Conservation (phyloP, 2,888 invertebrate genomes). For the Parapristionchus giblindavisi region DNA sequence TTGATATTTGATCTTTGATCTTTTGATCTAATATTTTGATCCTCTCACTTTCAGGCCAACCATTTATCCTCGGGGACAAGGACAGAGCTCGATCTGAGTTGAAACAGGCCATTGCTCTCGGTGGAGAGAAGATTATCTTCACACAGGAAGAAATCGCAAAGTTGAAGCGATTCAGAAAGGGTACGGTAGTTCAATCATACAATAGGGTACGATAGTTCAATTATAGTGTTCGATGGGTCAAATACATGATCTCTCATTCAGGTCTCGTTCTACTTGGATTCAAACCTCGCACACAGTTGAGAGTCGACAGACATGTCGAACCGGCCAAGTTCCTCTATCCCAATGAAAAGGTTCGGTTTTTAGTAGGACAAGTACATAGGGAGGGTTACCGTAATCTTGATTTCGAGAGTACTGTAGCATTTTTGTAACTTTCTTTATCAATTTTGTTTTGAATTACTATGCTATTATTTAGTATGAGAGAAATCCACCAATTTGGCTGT, state of each 20-base stretch:
- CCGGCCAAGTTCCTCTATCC: slow-evolving; percentile 36
- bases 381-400: too few species aligned
- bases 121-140: slow-evolving; percentile 47
- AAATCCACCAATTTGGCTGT: too few species aligned
- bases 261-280: slow-evolving; percentile 36
- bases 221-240: not conserved
- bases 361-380: too few species aligned
- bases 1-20: too few species aligned
- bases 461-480: too few species aligned
- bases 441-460: not conserved
- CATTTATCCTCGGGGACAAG: not conserved
- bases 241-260: not conserved
- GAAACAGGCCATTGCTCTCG: slow-evolving; percentile 48
- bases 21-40: too few species aligned
- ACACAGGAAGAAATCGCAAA: slow-evolving; percentile 42
- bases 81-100: slow-evolving; percentile 41
- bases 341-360: slow-evolving; percentile 36
- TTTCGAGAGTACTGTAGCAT: not conserved
- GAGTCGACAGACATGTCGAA: slow-evolving; percentile 36
- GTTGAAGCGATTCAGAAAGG: slow-evolving; percentile 35
- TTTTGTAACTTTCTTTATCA: not conserved
- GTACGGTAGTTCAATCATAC: not conserved
- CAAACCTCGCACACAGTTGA: slow-evolving; percentile 10
- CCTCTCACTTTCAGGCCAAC: not conserved
- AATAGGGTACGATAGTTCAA: not conserved